These are phyloP conservation scores for Falco naumanni DNA, from an alignment of 2,797 vertebrate species.

Conservation along the genomic window DNA sequence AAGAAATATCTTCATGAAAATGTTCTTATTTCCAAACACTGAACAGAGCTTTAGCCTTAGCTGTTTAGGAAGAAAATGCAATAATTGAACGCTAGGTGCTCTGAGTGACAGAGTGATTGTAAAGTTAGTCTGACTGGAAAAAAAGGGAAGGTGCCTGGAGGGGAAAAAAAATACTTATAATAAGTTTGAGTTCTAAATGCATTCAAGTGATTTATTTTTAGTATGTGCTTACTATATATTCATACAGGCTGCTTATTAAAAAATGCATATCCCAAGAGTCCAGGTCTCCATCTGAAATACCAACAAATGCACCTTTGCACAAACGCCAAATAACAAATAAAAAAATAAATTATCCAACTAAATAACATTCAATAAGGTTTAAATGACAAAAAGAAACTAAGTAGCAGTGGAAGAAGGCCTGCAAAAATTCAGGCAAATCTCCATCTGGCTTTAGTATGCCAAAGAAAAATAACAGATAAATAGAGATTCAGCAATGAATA, in stretches of 20 bases:
- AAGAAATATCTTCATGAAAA: not conserved
- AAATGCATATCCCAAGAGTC: not conserved
- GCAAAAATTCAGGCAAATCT: not conserved
- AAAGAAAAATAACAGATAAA: not conserved
- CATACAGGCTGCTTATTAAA: not conserved
- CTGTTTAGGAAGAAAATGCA: not conserved
- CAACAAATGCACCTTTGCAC: not conserved
- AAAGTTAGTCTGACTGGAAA: not conserved
- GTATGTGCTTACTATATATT: not conserved
- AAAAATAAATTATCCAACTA: not conserved
- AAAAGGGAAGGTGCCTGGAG: not conserved
- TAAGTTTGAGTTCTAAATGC: not conserved
- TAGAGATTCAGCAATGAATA: not conserved
- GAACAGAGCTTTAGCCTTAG: not conserved
- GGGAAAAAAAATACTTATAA: not conserved
- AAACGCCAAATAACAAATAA: not conserved
- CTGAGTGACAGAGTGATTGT: not conserved
- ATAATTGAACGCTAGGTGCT: not conserved
- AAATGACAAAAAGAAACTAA: not conserved
- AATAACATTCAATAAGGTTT: not conserved
- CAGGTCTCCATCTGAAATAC: constrained; percentile 26
- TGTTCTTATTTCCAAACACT: not conserved
- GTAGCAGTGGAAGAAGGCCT: not conserved
- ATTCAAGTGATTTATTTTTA: constrained; percentile 1
- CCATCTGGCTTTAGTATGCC: not conserved